These are phyloP conservation scores for Heterocephalus glaber DNA, from an alignment of 2,113 vertebrate species.

Conservation along the genomic window DNA sequence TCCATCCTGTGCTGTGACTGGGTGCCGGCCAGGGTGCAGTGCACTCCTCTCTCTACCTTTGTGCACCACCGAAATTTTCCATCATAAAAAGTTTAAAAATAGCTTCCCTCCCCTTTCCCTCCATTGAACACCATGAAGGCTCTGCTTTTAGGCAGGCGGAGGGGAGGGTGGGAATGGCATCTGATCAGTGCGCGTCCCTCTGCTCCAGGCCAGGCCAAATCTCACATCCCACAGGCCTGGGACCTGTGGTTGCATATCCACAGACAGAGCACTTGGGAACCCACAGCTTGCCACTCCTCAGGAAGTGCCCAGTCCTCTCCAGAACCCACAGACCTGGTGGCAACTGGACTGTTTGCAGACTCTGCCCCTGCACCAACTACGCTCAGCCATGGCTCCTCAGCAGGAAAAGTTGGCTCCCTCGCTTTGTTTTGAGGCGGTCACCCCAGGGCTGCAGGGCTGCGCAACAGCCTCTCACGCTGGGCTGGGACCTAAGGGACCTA, in stretches of 20 bases:
- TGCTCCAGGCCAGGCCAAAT: not conserved
- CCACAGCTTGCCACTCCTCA: not conserved
- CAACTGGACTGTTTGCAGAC: not conserved
- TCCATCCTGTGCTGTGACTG: not conserved
- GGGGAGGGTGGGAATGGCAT: not conserved
- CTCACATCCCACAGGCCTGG: not conserved
- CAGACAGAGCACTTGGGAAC: not conserved
- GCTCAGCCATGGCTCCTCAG: not conserved
- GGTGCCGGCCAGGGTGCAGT: not conserved
- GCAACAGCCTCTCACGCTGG: constrained; percentile 27
- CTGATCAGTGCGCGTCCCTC: not conserved
- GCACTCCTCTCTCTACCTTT: not conserved
- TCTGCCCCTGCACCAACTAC: not conserved
- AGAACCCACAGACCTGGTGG: not conserved
- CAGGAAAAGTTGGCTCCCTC: constrained; percentile 63
- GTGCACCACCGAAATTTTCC: not conserved
- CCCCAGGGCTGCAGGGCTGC: constrained; percentile 45
- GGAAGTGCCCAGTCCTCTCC: not conserved
- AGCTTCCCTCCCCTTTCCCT: not conserved
- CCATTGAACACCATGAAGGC: not conserved
- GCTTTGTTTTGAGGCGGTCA: not conserved
- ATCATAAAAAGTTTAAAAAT: constrained; percentile 25
- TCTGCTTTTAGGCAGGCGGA: not conserved
- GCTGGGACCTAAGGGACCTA: not conserved
- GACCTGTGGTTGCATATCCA: constrained; percentile 61